Base-by-base conservation (phyloP, 2,888 invertebrate genomes). In the Drosophila anomalipes region DNA sequence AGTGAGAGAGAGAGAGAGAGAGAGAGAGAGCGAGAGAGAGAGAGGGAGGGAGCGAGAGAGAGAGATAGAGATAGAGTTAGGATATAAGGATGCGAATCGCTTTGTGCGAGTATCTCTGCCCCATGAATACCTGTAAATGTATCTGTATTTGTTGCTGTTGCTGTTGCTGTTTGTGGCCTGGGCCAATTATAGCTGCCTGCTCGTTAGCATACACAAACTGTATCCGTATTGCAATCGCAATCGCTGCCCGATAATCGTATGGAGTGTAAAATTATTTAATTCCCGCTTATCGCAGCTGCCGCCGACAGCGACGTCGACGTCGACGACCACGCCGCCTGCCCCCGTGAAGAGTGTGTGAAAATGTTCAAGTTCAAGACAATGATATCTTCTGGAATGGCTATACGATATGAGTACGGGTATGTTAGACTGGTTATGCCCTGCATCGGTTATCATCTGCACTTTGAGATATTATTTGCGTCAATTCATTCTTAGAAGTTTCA, bases 191-290 rank as follows among this genome's bases (percentile, higher is more conserved):
- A 86, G 86, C 79, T 66, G 86, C 74, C 71, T 83, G 90, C 86
- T 86, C 86, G 90, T 86, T 86, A 86, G 86, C 86, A 86, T 86
- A 89, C 86, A 89, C 90, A 83, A 83, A 81, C 79, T 89, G 85
- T 82, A 85, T 85, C 90, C 85, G 90, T 91, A 91, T 91, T 86
- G 90, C 89, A 89, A 87, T 91, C 79, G 78, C 89, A 84, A 87
- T 90, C 86, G 91, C 81, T 52, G 82, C 89, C 90, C 82, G 90
- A 91, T 91, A 91, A 91, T 91, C 92, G 91, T 83, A 70, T 86
- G 75, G 91, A 87, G 90, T 91, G 87, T 91, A 87, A 91, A 87
- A 87, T 87, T 91, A 87, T 87, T 87, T 87, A 87, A 87, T 87
- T 87, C 87, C 81, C 83, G 91, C 87, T 87, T 87, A 87, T 87